phyloP scores from a whole-genome alignment of 2,797 vertebrate species.

The Sciurus carolinensis region DNA sequence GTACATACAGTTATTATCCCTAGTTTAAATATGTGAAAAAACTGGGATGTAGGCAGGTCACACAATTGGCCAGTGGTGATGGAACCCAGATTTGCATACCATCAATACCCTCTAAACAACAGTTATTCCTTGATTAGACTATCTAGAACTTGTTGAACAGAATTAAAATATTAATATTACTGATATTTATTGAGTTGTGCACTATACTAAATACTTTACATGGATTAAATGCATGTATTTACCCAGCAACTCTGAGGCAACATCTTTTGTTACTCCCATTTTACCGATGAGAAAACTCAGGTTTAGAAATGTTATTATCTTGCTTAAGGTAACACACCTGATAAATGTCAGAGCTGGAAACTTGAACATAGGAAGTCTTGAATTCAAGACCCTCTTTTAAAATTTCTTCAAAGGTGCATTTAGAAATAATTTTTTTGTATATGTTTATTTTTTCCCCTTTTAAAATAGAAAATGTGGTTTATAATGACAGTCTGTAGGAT shows the following conservation, averaged over 20 bases:
- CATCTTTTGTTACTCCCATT: neutral
- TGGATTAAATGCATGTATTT: constrained; percentile 12
- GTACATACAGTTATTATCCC: neutral
- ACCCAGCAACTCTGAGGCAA: neutral
- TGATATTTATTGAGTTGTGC: neutral
- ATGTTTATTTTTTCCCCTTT: neutral
- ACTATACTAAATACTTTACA: neutral
- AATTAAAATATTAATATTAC: constrained; percentile 25
- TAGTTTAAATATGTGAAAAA: neutral
- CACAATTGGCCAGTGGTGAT: too few relatives aligned
- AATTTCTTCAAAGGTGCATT: constrained; percentile 16
- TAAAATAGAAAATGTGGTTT: neutral
- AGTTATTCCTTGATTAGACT: neutral
- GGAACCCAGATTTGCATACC: neutral
- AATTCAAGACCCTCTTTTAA: neutral
- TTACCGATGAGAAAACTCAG: neutral
- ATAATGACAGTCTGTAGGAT: neutral
- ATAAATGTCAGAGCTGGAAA: neutral
- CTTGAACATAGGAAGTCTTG: neutral
- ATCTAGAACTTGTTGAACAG: neutral
- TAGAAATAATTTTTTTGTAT: neutral
- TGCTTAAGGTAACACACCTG: neutral
- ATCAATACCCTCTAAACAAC: neutral
- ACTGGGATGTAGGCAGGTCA: neutral
- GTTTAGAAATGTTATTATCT: constrained; percentile 29